Evolutionary conservation across 2,888 invertebrate species (phyloP).

Genomic region (Nyleta sp.): DNA sequence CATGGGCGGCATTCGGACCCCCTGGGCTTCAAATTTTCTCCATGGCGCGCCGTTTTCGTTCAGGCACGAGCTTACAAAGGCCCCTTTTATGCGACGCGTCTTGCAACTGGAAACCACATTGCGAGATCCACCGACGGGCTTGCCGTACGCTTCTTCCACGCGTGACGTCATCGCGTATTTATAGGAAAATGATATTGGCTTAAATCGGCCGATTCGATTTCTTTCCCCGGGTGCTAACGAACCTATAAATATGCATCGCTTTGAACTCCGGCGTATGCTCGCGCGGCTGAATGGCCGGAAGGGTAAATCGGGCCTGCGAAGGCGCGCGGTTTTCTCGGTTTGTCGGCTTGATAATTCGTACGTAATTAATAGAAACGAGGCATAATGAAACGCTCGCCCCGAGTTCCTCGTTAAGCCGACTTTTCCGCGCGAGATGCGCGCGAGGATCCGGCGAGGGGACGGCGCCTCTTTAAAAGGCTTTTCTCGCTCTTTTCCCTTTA

Average conservation of each 20-base stretch:
- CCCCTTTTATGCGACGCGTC: conserved; percentile 75
- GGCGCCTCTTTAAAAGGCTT: conserved; percentile 43
- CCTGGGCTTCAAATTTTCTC: conserved; percentile 69
- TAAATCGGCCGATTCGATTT: conserved; percentile 57
- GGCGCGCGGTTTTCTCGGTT: conserved; percentile 50
- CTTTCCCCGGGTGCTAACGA: conserved; percentile 68
- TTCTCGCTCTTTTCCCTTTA: conserved; percentile 55
- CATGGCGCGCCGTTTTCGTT: conserved; percentile 66
- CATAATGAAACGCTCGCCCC: conserved; percentile 41
- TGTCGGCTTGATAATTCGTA: conserved; percentile 60
- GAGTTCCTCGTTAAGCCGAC: conserved; percentile 31
- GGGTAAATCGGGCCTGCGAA: conserved; percentile 60
- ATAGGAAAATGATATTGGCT: no score
- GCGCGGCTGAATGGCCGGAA: conserved; percentile 72
- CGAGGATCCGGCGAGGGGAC: conserved; percentile 11
- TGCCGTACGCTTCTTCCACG: conserved; percentile 35
- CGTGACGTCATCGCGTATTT: conserved; percentile 50
- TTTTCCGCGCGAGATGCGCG: conserved; percentile 27
- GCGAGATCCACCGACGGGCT: conserved; percentile 67
- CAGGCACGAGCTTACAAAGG: conserved; percentile 75
- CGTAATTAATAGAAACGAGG: conserved; percentile 60
- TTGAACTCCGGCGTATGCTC: conserved; percentile 70
- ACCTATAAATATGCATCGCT: conserved; percentile 75
- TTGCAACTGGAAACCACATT: conserved; percentile 80
- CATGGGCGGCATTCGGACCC: conserved; percentile 77